These are phyloP conservation scores for Potorous gilbertii DNA, from an alignment of 2,797 vertebrate genomes.

Conservation along the genomic window DNA sequence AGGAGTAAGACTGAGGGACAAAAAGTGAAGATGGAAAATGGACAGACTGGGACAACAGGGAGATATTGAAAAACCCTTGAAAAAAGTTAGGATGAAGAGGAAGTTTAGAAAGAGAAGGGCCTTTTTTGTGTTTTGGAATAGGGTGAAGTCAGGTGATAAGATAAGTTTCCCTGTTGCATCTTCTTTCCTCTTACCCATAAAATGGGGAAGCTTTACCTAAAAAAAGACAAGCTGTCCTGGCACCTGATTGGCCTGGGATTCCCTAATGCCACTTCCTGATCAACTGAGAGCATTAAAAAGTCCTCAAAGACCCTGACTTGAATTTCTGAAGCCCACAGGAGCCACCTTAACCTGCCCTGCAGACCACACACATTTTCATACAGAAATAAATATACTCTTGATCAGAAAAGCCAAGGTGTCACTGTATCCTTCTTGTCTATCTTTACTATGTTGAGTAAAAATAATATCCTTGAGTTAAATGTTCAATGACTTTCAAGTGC, in stretches of 20 bases:
- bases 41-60: not conserved
- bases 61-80: not conserved
- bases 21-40: not conserved
- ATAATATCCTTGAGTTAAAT: not conserved
- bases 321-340: not conserved
- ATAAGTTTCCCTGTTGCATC: not conserved
- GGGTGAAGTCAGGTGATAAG: not conserved
- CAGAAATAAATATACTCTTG: not conserved
- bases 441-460: not conserved
- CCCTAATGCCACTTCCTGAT: not conserved
- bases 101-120: not conserved
- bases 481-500: not conserved
- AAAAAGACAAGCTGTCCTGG: not conserved
- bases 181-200: not conserved
- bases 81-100: not conserved
- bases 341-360: not conserved
- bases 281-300: not conserved
- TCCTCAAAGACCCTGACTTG: not conserved
- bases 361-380: not conserved
- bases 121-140: not conserved
- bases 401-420: not conserved
- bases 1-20: not conserved
- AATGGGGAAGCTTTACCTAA: not conserved
- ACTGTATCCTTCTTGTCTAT: not conserved
- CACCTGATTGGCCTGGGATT: not conserved